Percentiles rank a stretch among this genome's conserved stretches.
These are phyloP conservation scores for Drosophila auraria DNA, from an alignment of 1,140 invertebrate genomes.

Conservation along the genomic window DNA sequence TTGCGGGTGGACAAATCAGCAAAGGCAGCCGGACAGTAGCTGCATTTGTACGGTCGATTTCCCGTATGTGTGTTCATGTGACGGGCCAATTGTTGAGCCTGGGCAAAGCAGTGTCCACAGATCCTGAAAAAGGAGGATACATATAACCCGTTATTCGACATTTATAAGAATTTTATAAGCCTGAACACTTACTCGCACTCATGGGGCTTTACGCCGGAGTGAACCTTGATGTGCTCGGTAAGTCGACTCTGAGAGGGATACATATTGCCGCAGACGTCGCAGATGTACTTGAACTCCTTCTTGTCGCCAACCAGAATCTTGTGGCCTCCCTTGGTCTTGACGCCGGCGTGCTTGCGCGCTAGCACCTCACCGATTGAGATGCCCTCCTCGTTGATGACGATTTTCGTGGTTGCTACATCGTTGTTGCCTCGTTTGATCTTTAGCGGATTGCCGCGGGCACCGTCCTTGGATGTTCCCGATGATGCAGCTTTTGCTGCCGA, in stretches of 20 bases:
- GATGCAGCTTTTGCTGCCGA: conserved; percentile 13
- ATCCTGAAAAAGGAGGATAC: conserved; percentile 52
- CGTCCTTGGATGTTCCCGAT: conserved; percentile 1
- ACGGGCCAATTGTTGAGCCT: conserved; percentile 75
- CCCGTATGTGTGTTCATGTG: conserved; percentile 84
- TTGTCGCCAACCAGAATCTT: conserved; percentile 71
- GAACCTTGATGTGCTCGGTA: conserved; percentile 83
- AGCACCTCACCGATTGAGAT: conserved; percentile 54
- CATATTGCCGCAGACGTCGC: conserved; percentile 83
- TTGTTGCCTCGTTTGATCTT: conserved; percentile 44
- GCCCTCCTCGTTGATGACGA: conserved; percentile 52
- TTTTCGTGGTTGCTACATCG: conserved; percentile 23
- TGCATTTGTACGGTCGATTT: conserved; percentile 89
- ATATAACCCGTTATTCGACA: background rate
- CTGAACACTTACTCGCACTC: conserved; percentile 77
- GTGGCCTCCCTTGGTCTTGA: conserved; percentile 71
- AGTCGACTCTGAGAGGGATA: conserved; percentile 81
- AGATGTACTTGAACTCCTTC: conserved; percentile 79
- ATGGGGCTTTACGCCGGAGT: conserved; percentile 79
- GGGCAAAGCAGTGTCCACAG: conserved; percentile 78
- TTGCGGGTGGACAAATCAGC: conserved; percentile 87
- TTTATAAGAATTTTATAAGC: too few relatives aligned
- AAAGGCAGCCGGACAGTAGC: conserved; percentile 89
- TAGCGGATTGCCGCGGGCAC: background rate
- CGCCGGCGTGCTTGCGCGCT: conserved; percentile 51